These are phyloP conservation scores for Gibbula magus DNA, from an alignment of 2,888 invertebrate species.

Conservation along the genomic window DNA sequence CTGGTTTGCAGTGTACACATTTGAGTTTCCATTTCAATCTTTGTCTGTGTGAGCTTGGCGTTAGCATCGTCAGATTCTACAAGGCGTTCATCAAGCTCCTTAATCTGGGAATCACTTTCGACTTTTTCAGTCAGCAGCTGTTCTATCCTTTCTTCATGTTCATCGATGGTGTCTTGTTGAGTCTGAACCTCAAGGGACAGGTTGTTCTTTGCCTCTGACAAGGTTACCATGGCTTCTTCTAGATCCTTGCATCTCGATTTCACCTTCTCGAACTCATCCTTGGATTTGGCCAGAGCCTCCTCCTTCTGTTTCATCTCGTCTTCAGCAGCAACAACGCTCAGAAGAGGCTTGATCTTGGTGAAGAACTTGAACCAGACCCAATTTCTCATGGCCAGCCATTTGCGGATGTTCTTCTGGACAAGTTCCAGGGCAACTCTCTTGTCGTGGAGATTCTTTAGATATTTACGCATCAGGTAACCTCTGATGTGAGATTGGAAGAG, in stretches of 20 bases:
- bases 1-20: constrained; percentile 96
- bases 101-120: constrained; percentile 95
- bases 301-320: constrained; percentile 97
- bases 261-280: constrained; percentile 94
- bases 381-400: constrained; percentile 98
- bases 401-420: constrained; percentile 99
- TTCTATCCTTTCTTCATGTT: constrained; percentile 93
- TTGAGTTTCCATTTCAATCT: constrained; percentile 98
- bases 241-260: constrained; percentile 97
- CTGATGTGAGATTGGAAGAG: constrained; percentile 94
- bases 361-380: constrained; percentile 99
- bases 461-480: constrained; percentile 83
- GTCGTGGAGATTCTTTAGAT: constrained; percentile 98
- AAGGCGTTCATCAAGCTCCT: constrained; percentile 97
- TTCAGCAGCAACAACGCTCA: constrained; percentile 98
- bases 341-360: constrained; percentile 85
- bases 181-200: constrained; percentile 91
- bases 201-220: constrained; percentile 95
- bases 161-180: constrained; percentile 92
- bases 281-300: constrained; percentile 96
- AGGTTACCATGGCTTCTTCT: constrained; percentile 93
- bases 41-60: constrained; percentile 93
- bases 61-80: constrained; percentile 98
- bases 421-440: constrained; percentile 97
- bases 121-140: constrained; percentile 96